These are phyloP conservation scores for Leptopterna dolabrata DNA, from an alignment of 2,888 invertebrate genomes.

Conservation along the genomic window DNA sequence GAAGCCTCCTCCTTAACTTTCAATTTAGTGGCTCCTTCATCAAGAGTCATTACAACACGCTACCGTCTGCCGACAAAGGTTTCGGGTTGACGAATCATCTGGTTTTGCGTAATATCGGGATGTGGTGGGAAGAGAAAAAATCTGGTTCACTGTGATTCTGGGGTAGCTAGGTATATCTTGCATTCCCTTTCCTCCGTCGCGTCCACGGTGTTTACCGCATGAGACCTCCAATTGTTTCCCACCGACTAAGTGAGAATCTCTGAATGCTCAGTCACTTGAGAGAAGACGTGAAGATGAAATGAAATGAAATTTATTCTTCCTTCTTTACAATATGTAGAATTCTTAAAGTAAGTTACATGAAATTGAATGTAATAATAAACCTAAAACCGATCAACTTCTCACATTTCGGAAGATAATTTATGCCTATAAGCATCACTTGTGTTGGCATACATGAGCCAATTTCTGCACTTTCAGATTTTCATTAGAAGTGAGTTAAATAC, in stretches of 20 bases:
- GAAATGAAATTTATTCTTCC: too few relatives aligned
- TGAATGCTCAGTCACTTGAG: too few relatives aligned
- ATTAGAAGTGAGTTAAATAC: too few relatives aligned
- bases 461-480: too few relatives aligned
- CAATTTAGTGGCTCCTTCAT: conserved; percentile 51
- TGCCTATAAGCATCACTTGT: too few relatives aligned
- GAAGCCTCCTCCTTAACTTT: conserved; percentile 37
- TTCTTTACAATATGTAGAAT: too few relatives aligned
- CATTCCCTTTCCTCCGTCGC: background rate
- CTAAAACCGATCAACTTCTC: too few relatives aligned
- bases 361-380: too few relatives aligned
- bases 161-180: background rate
- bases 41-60: conserved; percentile 53
- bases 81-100: background rate
- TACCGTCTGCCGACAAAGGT: conserved; percentile 49
- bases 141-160: conserved; percentile 26
- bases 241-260: background rate
- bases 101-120: background rate
- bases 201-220: background rate
- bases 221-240: background rate
- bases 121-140: background rate
- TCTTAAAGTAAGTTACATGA: too few relatives aligned
- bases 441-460: too few relatives aligned
- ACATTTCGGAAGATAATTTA: too few relatives aligned
- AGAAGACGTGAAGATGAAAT: too few relatives aligned